Evolutionary conservation across 2,113 vertebrate genomes (phyloP), one percentile per base, ranked within the genome.

Genomic region (Terrapene triunguis): DNA sequence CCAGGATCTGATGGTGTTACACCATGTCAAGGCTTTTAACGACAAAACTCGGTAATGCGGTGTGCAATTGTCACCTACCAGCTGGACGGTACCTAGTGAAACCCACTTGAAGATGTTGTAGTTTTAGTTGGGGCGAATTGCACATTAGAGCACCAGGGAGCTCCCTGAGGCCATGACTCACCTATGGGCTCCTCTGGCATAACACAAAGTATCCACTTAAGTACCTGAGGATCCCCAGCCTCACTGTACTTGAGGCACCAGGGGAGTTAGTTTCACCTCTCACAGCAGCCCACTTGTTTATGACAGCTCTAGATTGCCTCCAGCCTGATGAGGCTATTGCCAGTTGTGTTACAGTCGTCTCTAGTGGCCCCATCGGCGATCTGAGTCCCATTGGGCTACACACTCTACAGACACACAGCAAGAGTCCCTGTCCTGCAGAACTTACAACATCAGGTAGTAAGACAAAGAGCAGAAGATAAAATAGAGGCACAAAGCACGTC

Each of bases 261-360:
- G 35, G 19, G 50, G 16, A 74, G 29, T 42, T 42, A 48, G 24
- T 84, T 84, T 62, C 72, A 38, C 69, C 42, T n/a, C 57, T 84
- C 44, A 79, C 17, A 42, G 22, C 38, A 44, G 35, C 89, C 53
- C 76, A 59, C 24, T 7, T 65, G 35, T 48, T 55, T 38, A 25
- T 50, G 27, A 50, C 16, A 78, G 27, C n/a, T 90, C 44, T 48
- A 80, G 25, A 54, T 32, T 50, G 44, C 10, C 42, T n/a, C 54
- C 53, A 35, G 21, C 4, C 85, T 48, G 50, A 85, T 24, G 22
- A 11, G 44, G 44, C 55, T 10, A 13, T 35, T 29, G 50, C 50
- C 10, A 14, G 21, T 19, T 32, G 25, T 0, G 0, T 1, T 62
- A 9, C 54, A 59, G 13, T 12, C 2, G 1, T 29, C 12, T 48